Conservation (phyloP, 2,113 vertebrate genomes). For the Otolemur garnettii region DNA sequence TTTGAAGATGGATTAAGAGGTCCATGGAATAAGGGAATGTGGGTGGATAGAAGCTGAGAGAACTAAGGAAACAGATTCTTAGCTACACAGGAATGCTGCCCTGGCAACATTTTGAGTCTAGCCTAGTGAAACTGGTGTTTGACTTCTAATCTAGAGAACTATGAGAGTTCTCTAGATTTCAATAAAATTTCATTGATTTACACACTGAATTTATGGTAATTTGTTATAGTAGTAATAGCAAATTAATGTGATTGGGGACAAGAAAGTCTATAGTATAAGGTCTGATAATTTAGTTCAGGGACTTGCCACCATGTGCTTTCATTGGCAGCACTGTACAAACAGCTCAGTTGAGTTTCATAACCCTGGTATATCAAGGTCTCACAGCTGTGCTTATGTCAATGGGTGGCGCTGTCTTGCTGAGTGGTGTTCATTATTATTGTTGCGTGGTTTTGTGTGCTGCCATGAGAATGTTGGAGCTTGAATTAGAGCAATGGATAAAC, state of each 20-base stretch:
- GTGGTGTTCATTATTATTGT: too few relatives aligned
- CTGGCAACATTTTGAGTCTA: neutral
- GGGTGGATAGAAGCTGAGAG: neutral
- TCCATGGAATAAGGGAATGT: neutral
- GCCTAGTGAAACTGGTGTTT: neutral
- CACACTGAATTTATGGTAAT: neutral
- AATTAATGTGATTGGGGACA: neutral
- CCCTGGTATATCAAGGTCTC: too few relatives aligned
- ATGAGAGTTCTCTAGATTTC: too few relatives aligned
- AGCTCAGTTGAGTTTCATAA: too few relatives aligned
- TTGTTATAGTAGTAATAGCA: neutral
- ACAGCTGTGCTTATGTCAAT: too few relatives aligned
- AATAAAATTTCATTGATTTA: neutral
- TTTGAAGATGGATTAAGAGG: neutral
- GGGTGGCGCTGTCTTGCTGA: too few relatives aligned
- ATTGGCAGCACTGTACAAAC: too few relatives aligned
- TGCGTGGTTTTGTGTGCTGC: too few relatives aligned
- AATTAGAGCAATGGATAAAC: too few relatives aligned
- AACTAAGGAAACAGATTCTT: neutral
- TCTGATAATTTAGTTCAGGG: too few relatives aligned
- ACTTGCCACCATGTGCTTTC: too few relatives aligned
- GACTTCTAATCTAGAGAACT: neutral
- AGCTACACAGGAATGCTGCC: neutral
- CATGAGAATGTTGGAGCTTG: too few relatives aligned
- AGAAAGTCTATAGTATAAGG: neutral